Evolutionary conservation across 2,888 invertebrate species (phyloP).

Genomic region (Glyphotaelius pellucidus): DNA sequence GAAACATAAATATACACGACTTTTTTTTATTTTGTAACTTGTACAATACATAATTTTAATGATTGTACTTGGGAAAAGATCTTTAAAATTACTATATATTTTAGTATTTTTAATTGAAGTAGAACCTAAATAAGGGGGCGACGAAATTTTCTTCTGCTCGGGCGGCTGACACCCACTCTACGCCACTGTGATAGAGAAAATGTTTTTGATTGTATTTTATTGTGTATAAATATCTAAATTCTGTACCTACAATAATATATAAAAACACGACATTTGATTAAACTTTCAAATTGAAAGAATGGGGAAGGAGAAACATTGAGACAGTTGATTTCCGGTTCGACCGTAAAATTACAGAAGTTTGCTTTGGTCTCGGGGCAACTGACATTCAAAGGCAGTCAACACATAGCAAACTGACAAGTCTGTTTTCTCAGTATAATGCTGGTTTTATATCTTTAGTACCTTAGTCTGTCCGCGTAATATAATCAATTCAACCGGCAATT

Average conservation of each 20-base stretch:
- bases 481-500: conserved; percentile 21
- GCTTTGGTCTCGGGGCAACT: conserved; percentile 10
- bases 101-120: too few relatives aligned
- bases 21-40: too few relatives aligned
- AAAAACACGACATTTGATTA: background rate
- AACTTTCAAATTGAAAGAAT: background rate
- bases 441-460: background rate
- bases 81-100: too few relatives aligned
- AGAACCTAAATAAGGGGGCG: too few relatives aligned
- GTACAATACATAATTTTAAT: too few relatives aligned
- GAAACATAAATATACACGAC: too few relatives aligned
- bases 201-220: background rate
- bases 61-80: too few relatives aligned
- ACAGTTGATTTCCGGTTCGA: background rate
- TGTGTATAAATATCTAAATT: background rate
- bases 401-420: background rate
- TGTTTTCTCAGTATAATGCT: background rate
- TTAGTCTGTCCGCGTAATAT: background rate
- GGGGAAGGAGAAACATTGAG: background rate
- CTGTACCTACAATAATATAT: too few relatives aligned
- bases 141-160: too few relatives aligned
- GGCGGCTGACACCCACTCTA: too few relatives aligned
- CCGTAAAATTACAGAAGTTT: background rate
- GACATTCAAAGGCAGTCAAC: conserved; percentile 8
- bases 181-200: background rate